Evolutionary conservation across 2,113 vertebrate genomes (phyloP), one percentile per base, ranked within the genome.

Genomic region (Neomonachus schauinslandi): DNA sequence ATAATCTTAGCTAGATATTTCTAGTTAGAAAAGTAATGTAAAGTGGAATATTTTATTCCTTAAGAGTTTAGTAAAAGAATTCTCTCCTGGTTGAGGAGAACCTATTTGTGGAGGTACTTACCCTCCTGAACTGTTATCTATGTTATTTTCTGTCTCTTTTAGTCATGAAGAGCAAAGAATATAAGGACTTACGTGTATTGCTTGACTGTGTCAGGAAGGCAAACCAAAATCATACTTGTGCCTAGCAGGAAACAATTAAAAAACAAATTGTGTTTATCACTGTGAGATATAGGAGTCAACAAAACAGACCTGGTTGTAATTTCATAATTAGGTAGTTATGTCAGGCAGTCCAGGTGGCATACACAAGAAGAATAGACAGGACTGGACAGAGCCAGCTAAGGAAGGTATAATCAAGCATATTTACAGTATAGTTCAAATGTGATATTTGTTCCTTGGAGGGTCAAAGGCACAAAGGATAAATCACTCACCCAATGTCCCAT

Each of bases 271-370:
- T 8, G 15, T 79, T 92, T 94, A 49, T 92, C 39, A 85, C 12
- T 65, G 28, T 94, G 61, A 80, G 21, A 59, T 53, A 2, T 84
- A 91, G 19, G 39, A 89, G 12, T 81, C 87, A 95, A 84, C 61
- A 82, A 80, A 93, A 36, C 6, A 81, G 19, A 88, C 22, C 13
- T 83, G 72, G 67, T 76, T 36, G 24, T 84, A 59, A 91, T 83
- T 42, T 84, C 26, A 80, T 93, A 92, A 71, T 65, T 92, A 89
- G 12, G 61, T 81, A 57, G n/a, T 93, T 84, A 80, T 65, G 81
- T 95, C n/a, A 96, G 76, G 19, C 22, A 94, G 7, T 65, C 31
- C 10, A 22, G 9, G 28, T 65, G 18, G 10, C 14, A 76, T 89
- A 81, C 26, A 15, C 36, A 22, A 93, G 19, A 86, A 46, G 46